phyloP scores from a whole-genome alignment of 2,113 vertebrate species.

The Misgurnus anguillicaudatus region DNA sequence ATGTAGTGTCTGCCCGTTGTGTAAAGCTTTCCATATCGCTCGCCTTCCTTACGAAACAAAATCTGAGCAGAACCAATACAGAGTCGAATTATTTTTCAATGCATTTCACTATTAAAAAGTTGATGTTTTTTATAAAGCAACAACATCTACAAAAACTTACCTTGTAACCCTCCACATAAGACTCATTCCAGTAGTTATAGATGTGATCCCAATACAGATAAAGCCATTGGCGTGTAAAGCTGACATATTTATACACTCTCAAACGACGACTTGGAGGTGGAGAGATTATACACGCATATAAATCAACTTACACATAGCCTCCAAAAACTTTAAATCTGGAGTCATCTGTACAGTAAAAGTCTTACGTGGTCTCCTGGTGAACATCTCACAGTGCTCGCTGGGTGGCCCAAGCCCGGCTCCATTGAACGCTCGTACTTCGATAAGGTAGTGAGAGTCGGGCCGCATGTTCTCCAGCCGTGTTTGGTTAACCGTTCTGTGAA shows the following conservation, averaged over 20 bases:
- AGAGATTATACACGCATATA: constrained; percentile 39
- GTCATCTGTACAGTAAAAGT: constrained; percentile 6
- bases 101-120: no score
- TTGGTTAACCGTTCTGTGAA: constrained; percentile 80
- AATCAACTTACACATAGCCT: background rate
- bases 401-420: constrained; percentile 90
- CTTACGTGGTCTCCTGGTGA: constrained; percentile 94
- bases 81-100: background rate
- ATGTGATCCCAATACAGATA: constrained; percentile 97
- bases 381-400: constrained; percentile 81
- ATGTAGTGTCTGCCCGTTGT: constrained; percentile 93
- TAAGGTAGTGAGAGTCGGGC: constrained; percentile 90
- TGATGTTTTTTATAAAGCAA: no score
- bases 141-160: constrained; percentile 59
- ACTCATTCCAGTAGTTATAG: constrained; percentile 85
- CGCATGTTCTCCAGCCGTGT: constrained; percentile 90
- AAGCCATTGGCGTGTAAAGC: constrained; percentile 81
- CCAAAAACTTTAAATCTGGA: no score
- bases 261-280: constrained; percentile 90
- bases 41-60: constrained; percentile 90
- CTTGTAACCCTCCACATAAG: constrained; percentile 85
- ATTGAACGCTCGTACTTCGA: constrained; percentile 92
- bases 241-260: constrained; percentile 84
- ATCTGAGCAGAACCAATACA: constrained; percentile 71
- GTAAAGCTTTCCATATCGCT: constrained; percentile 89